Base-by-base conservation (phyloP, 2,797 vertebrate genomes). In the Lepidocolaptes lacrymiger region DNA sequence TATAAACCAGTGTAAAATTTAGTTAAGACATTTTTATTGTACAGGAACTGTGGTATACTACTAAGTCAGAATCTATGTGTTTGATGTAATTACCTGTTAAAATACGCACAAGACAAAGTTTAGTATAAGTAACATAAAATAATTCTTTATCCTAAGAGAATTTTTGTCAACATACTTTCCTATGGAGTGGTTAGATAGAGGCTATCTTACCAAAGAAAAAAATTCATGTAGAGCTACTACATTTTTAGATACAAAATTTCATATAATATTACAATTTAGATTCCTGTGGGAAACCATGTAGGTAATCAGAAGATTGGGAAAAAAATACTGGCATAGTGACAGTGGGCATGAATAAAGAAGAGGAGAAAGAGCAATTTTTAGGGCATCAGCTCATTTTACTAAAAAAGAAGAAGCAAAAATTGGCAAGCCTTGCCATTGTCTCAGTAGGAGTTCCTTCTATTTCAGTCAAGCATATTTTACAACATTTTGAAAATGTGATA, bases 1-100 rank as follows among this genome's bases (percentile, higher is more conserved):
- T 66, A 63, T 95, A 95, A 85, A 95, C 73, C 24, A 95, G 5
- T 59, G 41, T 84, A 87, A 97, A 96, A 95, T 96, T 95, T 95
- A 94, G 22, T 93, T 77, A 79, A 83, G 83, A 89, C 34, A 87
- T 24, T 96, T 97, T 91, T 91, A 94, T 94, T 96, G 43, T 34
- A 58, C 26, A 43, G 71, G 22, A 94, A 49, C 64, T 91, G 64
- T 91, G 82, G 95, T 77, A 91, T 44, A 77, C 28, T 88, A 84
- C 49, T 91, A 77, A 88, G 34, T 94, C 81, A 91, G 72, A 43
- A 97, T 95, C 95, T 95, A 87, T 93, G n/a, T 80, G 49, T 92
- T 94, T 96, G 86, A 93, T 74, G 62, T 93, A 95, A 96, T 89
- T 95, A 44, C 41, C 59, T 28, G 87, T 92, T 96, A 94, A 96